These are phyloP conservation scores for Tinamus major DNA, from an alignment of 2,797 vertebrate genomes.

Conservation along the genomic window DNA sequence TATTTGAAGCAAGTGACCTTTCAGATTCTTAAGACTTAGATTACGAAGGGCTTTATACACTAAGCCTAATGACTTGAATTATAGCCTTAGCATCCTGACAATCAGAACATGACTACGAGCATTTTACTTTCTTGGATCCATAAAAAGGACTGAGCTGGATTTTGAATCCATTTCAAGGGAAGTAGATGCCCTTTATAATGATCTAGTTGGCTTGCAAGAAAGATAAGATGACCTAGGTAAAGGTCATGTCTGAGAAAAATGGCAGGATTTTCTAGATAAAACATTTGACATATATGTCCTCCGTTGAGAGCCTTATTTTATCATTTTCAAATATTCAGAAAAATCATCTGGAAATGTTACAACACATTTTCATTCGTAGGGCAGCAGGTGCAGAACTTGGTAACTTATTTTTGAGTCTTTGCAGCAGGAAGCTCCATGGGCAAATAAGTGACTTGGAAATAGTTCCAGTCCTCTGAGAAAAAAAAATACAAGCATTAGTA, in stretches of 20 bases:
- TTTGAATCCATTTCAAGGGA: slow-evolving; percentile 45
- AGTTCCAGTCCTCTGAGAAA: neutral
- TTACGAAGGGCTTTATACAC: slow-evolving; percentile 44
- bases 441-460: slow-evolving; percentile 9
- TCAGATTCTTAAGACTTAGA: slow-evolving; percentile 67
- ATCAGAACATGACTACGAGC: slow-evolving; percentile 35
- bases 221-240: slow-evolving; percentile 33
- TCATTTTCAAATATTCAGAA: slow-evolving; percentile 4
- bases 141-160: slow-evolving; percentile 18
- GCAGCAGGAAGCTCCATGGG: neutral
- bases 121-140: slow-evolving; percentile 47
- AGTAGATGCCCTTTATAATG: neutral
- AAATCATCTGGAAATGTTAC: neutral
- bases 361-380: neutral
- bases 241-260: neutral
- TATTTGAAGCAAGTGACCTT: slow-evolving; percentile 62
- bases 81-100: slow-evolving; percentile 49
- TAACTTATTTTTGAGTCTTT: neutral
- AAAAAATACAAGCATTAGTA: neutral
- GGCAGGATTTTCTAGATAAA: slow-evolving; percentile 47
- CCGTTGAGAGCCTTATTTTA: slow-evolving; percentile 6
- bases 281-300: slow-evolving; percentile 23
- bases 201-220: neutral
- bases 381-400: neutral
- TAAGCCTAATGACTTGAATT: slow-evolving; percentile 70